phyloP scores from a whole-genome alignment of 2,888 invertebrate species.

The Clanis bilineata region DNA sequence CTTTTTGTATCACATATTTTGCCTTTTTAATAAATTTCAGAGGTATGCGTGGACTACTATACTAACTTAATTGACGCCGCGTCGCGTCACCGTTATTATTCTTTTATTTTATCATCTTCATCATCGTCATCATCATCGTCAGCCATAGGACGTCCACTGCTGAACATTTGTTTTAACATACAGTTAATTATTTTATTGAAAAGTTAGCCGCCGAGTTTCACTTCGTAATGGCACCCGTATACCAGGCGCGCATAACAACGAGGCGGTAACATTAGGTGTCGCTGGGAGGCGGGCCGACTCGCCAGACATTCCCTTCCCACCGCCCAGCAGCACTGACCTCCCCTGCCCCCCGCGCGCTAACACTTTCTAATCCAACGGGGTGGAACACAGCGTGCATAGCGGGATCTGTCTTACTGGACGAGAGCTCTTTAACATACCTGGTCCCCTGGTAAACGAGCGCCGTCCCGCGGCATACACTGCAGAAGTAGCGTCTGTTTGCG shows the following conservation, averaged over 20 bases:
- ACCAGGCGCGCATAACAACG: constrained; percentile 73
- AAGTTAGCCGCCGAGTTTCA: constrained; percentile 23
- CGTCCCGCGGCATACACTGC: constrained; percentile 39
- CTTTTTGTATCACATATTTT: not conserved
- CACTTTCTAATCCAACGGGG: constrained; percentile 42
- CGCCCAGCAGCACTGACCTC: constrained; percentile 69
- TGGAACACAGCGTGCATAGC: constrained; percentile 43
- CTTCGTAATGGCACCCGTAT: constrained; percentile 51
- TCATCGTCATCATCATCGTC: no score
- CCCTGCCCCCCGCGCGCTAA: constrained; percentile 50
- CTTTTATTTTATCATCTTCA: no score
- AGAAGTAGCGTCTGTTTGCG: constrained; percentile 26
- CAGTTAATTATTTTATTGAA: no score
- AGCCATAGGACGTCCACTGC: no score
- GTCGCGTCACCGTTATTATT: no score
- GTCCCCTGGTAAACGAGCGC: constrained; percentile 20
- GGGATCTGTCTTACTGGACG: constrained; percentile 38
- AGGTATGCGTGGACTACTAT: not conserved
- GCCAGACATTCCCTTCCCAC: constrained; percentile 71
- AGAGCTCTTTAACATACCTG: constrained; percentile 39
- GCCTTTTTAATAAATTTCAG: no score
- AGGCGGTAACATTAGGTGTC: constrained; percentile 72
- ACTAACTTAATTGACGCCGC: not conserved
- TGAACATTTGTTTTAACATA: no score
- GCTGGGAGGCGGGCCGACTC: constrained; percentile 71